Evolutionary conservation across 2,888 invertebrate species (phyloP).

Genomic region (Imbricaverruca yamaguchii): DNA sequence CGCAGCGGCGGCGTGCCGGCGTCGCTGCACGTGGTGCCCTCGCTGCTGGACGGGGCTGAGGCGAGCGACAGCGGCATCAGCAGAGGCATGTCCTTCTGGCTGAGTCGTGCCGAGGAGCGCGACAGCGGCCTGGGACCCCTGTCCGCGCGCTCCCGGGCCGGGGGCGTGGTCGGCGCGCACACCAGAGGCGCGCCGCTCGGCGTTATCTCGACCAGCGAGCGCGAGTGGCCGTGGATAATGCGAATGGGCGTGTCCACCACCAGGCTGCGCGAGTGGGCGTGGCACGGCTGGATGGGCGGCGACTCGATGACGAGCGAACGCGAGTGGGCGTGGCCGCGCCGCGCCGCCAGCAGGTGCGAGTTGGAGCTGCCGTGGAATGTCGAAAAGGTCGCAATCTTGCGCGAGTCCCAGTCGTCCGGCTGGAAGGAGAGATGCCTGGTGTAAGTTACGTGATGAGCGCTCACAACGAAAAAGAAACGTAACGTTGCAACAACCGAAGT

Average conservation of each 20-base stretch:
- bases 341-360: constrained; percentile 6
- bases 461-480: no score
- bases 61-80: not conserved
- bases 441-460: no score
- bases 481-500: no score
- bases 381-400: not conserved
- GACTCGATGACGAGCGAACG: constrained; percentile 30
- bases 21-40: not conserved
- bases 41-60: not conserved
- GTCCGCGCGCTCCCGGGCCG: not conserved
- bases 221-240: constrained; percentile 1
- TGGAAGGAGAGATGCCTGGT: not conserved
- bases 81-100: not conserved
- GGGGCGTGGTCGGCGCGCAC: not conserved
- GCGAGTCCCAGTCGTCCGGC: constrained; percentile 19
- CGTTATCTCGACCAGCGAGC: constrained; percentile 13
- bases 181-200: no score
- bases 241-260: constrained; percentile 8
- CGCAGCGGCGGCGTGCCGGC: not conserved
- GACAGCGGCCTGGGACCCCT: not conserved
- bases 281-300: constrained; percentile 1
- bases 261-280: not conserved
- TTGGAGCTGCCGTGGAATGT: constrained; percentile 16
- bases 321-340: constrained; percentile 28
- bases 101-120: constrained; percentile 6